Percentiles rank a stretch among this genome's conserved stretches.
phyloP scores from a whole-genome alignment of 2,888 invertebrate species.

The Melikaiella ostensackeni region DNA sequence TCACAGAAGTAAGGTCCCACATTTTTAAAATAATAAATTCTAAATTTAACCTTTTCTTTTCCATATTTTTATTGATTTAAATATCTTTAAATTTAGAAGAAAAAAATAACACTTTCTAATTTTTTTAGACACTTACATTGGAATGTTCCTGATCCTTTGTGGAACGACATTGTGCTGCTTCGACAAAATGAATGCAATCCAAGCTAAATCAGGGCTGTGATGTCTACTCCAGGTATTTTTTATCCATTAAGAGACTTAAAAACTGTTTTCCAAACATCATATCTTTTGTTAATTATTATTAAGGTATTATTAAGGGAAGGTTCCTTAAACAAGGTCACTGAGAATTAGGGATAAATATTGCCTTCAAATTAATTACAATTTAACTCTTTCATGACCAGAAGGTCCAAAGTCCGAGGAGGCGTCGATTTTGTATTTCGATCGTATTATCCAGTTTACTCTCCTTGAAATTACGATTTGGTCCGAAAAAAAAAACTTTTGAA shows the following conservation, averaged over 20 bases:
- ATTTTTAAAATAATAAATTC: not conserved
- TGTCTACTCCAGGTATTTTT: not conserved
- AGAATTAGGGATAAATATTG: too few relatives aligned
- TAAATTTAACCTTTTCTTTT: not conserved
- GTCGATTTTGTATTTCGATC: too few relatives aligned
- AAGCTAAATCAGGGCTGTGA: not conserved
- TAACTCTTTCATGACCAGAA: too few relatives aligned
- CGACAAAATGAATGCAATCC: slow-evolving; percentile 76
- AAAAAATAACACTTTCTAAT: not conserved
- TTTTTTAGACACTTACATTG: slow-evolving; percentile 80
- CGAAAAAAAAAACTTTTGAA: not conserved
- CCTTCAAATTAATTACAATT: too few relatives aligned
- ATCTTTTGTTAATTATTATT: not conserved
- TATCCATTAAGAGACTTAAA: not conserved
- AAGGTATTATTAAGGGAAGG: not conserved
- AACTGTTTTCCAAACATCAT: not conserved
- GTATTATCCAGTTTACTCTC: too few relatives aligned
- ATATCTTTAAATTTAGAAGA: too few relatives aligned
- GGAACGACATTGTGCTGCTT: slow-evolving; percentile 83
- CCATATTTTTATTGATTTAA: too few relatives aligned
- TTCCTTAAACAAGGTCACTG: not conserved
- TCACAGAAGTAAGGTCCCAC: slow-evolving; percentile 79
- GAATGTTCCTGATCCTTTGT: slow-evolving; percentile 80
- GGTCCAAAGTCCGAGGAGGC: too few relatives aligned
- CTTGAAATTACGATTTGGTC: too few relatives aligned